Evolutionary conservation across 1,140 invertebrate species (phyloP), one percentile per base, ranked within the genome.

Genomic region (Scaptomyza pallida): DNA sequence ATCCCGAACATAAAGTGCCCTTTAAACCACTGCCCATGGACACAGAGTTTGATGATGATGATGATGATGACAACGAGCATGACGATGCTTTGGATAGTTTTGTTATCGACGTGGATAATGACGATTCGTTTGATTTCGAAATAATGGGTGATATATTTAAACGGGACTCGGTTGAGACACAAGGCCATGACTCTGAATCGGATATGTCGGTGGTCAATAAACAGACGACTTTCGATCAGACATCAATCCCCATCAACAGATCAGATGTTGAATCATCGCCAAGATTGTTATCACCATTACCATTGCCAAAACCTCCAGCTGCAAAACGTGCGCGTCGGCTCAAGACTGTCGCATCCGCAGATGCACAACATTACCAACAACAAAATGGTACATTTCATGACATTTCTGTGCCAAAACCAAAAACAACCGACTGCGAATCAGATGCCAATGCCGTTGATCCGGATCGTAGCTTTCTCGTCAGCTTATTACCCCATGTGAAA

Each of bases 101-200:
- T 12, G 16, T 61, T 3, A 82, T 88, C 5, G 82, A 88, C 56
- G 44, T 86, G 10, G 83, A 88, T 15, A 72, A 81, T 33, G 82
- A 88, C 30, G 78, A 88, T 47, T 88, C 83, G 0, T 71, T 78
- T 51, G 82, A 81, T n/a, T 88, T 89, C 45, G 82, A 88, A 8
- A 69, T 88, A 5, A 82, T 88, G 44, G 83, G 60, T 0, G 82
- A 88, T 17, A 89, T 88, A 26, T 88, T 88, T 13, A 78, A 88
- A 19, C 75, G 75, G 0, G 67, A 75, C 2, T 15, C 74, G 3
- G n/a, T 13, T 5, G 64, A 67, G 13, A 10, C 61, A 0, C 26
- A 62, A n/a, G 44, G 23, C 0, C 50, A 62, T n/a, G 78, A 85
- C 10, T 76, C 80, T 5, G 56, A 63, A 0, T 80, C 78, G 3